Evolutionary conservation across 2,113 vertebrate genomes (phyloP).

Genomic region (Saguinus midas): DNA sequence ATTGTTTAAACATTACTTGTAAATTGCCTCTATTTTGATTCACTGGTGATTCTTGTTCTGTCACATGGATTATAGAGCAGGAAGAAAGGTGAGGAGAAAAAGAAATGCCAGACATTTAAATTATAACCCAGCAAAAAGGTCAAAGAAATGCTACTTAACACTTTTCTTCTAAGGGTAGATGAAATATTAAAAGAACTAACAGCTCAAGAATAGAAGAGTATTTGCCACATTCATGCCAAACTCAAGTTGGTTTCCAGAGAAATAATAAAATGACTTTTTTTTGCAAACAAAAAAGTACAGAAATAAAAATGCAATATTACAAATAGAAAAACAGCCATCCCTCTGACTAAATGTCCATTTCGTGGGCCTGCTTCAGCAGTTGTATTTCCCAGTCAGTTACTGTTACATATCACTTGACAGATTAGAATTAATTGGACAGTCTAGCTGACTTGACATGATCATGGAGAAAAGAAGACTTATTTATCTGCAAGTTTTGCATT

Average conservation of each 20-base stretch:
- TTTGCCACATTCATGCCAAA: background rate
- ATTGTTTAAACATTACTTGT: slow-evolving; percentile 36
- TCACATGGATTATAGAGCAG: slow-evolving; percentile 45
- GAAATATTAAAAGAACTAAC: slow-evolving; percentile 62
- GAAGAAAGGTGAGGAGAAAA: slow-evolving; percentile 43
- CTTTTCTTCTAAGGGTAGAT: slow-evolving; percentile 52
- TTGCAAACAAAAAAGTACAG: slow-evolving; percentile 1
- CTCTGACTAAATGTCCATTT: background rate
- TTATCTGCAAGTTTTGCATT: background rate
- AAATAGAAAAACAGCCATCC: background rate
- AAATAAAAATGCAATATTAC: slow-evolving; percentile 52
- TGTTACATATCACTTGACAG: background rate
- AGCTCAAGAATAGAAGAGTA: slow-evolving; percentile 28
- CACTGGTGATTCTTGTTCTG: slow-evolving; percentile 53
- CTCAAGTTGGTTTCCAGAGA: slow-evolving; percentile 16
- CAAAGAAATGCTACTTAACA: slow-evolving; percentile 64
- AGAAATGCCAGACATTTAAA: slow-evolving; percentile 72
- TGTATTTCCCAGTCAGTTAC: background rate
- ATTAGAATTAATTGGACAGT: background rate
- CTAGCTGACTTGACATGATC: background rate
- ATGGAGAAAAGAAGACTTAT: background rate
- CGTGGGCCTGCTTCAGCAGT: background rate
- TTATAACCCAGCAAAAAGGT: slow-evolving; percentile 68
- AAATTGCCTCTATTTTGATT: slow-evolving; percentile 55
- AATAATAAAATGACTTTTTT: slow-evolving; percentile 34